Evolutionary conservation across 2,888 invertebrate species (phyloP), one percentile per base, ranked within the genome.

Genomic region (Dryomyza anilis): DNA sequence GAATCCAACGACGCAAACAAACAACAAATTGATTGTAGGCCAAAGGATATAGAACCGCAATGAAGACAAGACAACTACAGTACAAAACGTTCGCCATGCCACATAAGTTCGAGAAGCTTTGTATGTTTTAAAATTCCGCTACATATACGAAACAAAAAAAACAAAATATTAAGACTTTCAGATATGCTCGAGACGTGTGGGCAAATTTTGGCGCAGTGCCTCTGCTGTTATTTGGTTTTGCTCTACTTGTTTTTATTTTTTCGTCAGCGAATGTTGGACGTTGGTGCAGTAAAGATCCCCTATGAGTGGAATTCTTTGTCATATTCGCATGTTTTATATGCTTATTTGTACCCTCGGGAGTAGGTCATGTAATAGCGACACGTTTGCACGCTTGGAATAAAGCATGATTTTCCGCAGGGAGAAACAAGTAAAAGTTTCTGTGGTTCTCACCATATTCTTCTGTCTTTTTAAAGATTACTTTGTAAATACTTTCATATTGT

Each of bases 21-120:
- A 50, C 50, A 48, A 60, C 33, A 25, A 19, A 61, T 23, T 50
- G 52, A 61, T 39, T 50, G 60, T 25, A n/a, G 60, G 39, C 36
- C 39, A 36, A 29, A 25, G 33, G 29, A 14, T 16, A 61, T 52
- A 50, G 52, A 21, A 58, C n/a, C n/a, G n/a, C n/a, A n/a, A n/a
- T n/a, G n/a, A 14, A 57, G 27, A 16, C 43, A 19, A 14, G 50
- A 60, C 59, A 33, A 46, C 59, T 52, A n/a, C 29, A 30, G 58
- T 29, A 21, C n/a, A n/a, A n/a, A n/a, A n/a, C n/a, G n/a, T n/a
- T n/a, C n/a, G 19, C 16, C 39, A 16, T 29, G 46, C 12, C 58
- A 12, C 30, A 14, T 3, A n/a, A 23, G 2, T 33, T n/a, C n/a
- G n/a, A n/a, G n/a, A n/a, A n/a, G n/a, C n/a, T n/a, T n/a, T n/a